A percentile compares a stretch with the other conserved stretches of the same genome.
These are phyloP conservation scores for Agriotes lineatus DNA, from an alignment of 2,888 invertebrate genomes.

Conservation along the genomic window DNA sequence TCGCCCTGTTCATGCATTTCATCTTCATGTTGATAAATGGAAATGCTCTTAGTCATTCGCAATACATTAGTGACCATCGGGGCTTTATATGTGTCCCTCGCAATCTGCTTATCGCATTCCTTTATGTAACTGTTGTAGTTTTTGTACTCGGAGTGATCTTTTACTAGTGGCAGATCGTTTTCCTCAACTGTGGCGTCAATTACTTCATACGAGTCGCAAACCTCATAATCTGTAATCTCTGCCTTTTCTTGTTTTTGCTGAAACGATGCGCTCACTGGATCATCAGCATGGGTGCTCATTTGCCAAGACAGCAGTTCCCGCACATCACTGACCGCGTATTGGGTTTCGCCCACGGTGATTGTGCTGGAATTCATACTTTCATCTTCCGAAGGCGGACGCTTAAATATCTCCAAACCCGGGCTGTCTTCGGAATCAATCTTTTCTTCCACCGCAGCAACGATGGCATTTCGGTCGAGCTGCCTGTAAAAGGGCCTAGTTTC, in stretches of 20 bases:
- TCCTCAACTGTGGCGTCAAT: conserved; percentile 16
- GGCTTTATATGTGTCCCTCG: conserved; percentile 40
- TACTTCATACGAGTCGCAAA: conserved; percentile 3
- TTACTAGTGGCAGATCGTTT: background rate
- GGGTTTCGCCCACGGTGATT: conserved; percentile 28
- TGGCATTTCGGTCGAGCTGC: conserved; percentile 36
- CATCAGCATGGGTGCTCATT: conserved; percentile 51
- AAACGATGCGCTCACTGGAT: conserved; percentile 28
- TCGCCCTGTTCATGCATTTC: conserved; percentile 18
- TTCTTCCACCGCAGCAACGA: background rate
- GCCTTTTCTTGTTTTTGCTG: conserved; percentile 6
- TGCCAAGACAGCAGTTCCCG: conserved; percentile 60
- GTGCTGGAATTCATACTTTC: background rate
- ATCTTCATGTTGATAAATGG: conserved; percentile 5
- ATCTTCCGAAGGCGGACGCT: background rate
- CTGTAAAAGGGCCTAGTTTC: conserved; percentile 50
- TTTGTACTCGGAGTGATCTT: conserved; percentile 46
- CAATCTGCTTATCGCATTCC: conserved; percentile 42
- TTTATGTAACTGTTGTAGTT: conserved; percentile 46
- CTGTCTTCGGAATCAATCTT: background rate
- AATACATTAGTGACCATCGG: conserved; percentile 50
- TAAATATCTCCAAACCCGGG: background rate
- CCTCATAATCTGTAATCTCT: conserved; percentile 6
- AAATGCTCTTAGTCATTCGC: conserved; percentile 11
- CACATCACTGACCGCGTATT: conserved; percentile 47